These are phyloP conservation scores for Fratercula arctica DNA, from an alignment of 2,797 vertebrate species.

Conservation along the genomic window DNA sequence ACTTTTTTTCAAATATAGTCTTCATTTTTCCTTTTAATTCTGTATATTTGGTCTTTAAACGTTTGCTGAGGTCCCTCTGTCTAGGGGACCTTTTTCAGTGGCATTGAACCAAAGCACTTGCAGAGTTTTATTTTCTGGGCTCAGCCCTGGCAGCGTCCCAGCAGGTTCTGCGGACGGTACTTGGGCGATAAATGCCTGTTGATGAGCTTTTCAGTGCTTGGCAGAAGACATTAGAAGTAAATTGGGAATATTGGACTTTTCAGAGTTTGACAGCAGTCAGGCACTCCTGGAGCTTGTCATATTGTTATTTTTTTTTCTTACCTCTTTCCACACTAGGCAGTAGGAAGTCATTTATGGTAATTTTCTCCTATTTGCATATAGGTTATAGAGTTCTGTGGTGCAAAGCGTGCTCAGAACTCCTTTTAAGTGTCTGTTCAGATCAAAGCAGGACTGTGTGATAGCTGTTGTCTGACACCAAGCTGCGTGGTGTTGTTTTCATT, in stretches of 20 bases:
- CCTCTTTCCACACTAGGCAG: slow-evolving; percentile 64
- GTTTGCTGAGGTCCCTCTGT: background rate
- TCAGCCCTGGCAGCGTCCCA: background rate
- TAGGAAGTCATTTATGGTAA: slow-evolving; percentile 80
- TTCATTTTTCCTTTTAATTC: background rate
- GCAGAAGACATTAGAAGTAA: slow-evolving; percentile 20
- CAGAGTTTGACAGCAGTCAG: slow-evolving; percentile 66
- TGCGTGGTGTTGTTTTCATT: slow-evolving; percentile 95
- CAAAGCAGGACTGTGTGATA: slow-evolving; percentile 88
- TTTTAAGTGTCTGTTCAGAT: slow-evolving; percentile 87
- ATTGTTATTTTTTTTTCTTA: background rate
- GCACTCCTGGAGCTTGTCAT: slow-evolving; percentile 66
- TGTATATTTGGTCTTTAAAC: fast-evolving
- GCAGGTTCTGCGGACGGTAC: background rate
- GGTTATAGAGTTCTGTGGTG: slow-evolving; percentile 81
- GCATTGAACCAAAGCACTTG: background rate
- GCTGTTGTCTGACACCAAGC: slow-evolving; percentile 89
- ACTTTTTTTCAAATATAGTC: fast-evolving
- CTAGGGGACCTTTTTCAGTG: background rate
- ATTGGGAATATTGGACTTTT: slow-evolving; percentile 48
- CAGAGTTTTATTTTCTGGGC: background rate
- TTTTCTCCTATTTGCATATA: slow-evolving; percentile 84
- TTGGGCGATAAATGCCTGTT: background rate
- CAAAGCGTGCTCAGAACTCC: slow-evolving; percentile 74
- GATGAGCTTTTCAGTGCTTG: slow-evolving; percentile 8